Base-by-base conservation (phyloP, 2,797 vertebrate genomes). In the Chloroceryle inda region DNA sequence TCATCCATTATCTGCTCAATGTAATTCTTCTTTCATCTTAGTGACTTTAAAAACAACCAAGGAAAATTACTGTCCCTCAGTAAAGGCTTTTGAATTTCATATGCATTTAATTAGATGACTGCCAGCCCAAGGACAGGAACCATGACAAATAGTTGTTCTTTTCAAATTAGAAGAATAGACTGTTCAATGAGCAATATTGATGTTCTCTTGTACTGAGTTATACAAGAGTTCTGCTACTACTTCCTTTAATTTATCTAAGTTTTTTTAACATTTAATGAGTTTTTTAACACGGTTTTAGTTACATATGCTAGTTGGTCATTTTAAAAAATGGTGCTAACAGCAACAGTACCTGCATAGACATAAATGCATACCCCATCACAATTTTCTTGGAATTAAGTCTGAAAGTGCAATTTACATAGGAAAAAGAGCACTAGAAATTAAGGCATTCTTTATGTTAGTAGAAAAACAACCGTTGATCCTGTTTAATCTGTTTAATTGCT, bases 61-160 rank as follows among this genome's bases (percentile, higher is more conserved):
- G 74, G 97, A 97, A 98, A 98, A 98, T 98, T 95, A 98, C 96
- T 97, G 95, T 96, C 97, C 96, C 96, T 98, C 93, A 91, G 91
- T 97, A 96, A 98, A 97, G 96, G 94, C 97, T 98, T 98, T 97
- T 97, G 97, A 97, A 98, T 98, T 98, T 98, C 98, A 98, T 97
- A 98, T 97, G 97, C 96, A 97, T 98, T 98, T 98, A 98, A 98
- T 98, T 98, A 98, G 98, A 96, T 97, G 97, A 97, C 97, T 98
- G 98, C 96, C 98, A 98, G 94, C 92, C 96, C 97, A 97, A 97
- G 96, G 97, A 98, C 92, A 88, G 96, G 94, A 97, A 97, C 94
- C 97, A 98, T 97, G 98, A 98, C 97, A 98, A 98, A 98, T 97
- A 97, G 97, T 96, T 98, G 97, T 98, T 98, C 97, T 98, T 97